Conservation (phyloP, 2,797 vertebrate genomes). For the Dromococcyx pavoninus region DNA sequence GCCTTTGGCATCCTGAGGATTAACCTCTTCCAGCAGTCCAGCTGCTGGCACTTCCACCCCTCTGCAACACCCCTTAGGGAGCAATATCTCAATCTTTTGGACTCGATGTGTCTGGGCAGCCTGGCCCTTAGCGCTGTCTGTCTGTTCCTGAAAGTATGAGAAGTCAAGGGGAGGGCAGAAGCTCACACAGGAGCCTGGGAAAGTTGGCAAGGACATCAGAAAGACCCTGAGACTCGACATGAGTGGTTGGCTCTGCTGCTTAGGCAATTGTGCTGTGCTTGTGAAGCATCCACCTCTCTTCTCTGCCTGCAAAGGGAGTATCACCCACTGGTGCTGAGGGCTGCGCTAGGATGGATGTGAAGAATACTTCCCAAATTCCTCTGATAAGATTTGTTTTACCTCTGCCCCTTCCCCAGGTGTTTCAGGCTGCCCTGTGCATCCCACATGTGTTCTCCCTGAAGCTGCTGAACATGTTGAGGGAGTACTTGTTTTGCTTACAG, state of each 20-base stretch:
- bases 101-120: not conserved
- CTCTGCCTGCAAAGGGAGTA: not conserved
- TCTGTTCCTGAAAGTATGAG: not conserved
- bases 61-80: not conserved
- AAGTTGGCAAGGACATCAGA: not conserved
- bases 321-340: not conserved
- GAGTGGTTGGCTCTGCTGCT: not conserved
- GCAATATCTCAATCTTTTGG: not conserved
- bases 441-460: not conserved
- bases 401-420: not conserved
- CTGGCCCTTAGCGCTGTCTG: not conserved
- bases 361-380: not conserved
- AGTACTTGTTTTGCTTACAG: conserved; percentile 48
- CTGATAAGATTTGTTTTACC: not conserved
- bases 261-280: not conserved
- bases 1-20: not conserved
- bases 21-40: not conserved
- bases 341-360: not conserved
- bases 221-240: not conserved
- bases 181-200: not conserved
- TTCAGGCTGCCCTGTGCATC: not conserved
- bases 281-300: not conserved
- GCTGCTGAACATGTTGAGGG: conserved; percentile 55
- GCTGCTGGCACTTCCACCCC: not conserved
- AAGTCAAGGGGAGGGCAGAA: not conserved